Conservation (phyloP, 2,797 vertebrate species). For the Poecilia gillii region DNA sequence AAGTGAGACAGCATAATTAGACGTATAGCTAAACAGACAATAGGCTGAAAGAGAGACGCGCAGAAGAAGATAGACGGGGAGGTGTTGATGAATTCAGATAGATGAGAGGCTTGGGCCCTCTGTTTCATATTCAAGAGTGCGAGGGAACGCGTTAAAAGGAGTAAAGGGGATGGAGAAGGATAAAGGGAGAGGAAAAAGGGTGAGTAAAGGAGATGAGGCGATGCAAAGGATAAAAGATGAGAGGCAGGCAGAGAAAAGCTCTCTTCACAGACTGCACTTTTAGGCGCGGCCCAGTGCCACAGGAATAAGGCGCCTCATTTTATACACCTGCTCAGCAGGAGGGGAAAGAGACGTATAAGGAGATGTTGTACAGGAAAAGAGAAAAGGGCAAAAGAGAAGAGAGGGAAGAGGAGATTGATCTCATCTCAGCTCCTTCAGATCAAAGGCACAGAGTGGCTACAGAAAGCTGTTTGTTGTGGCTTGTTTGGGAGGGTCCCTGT, state of each 20-base stretch:
- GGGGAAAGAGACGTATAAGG: constrained; percentile 56
- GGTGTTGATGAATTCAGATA: constrained; percentile 58
- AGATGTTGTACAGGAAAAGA: constrained; percentile 54
- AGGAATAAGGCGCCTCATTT: constrained; percentile 71
- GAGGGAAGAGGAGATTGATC: constrained; percentile 54
- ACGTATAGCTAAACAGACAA: constrained; percentile 79
- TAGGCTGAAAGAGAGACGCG: constrained; percentile 58
- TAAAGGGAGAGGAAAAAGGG: constrained; percentile 52
- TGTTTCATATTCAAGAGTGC: constrained; percentile 64
- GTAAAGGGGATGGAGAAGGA: constrained; percentile 58
- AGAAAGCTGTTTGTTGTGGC: constrained; percentile 72
- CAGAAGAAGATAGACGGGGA: constrained; percentile 58
- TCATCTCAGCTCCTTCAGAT: constrained; percentile 66
- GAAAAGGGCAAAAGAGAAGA: constrained; percentile 60
- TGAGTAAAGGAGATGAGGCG: constrained; percentile 59
- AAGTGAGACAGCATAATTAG: constrained; percentile 82
- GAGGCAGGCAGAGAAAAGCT: constrained; percentile 70
- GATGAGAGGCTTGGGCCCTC: constrained; percentile 46
- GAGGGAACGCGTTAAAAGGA: constrained; percentile 57
- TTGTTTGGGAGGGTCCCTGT: constrained; percentile 64
- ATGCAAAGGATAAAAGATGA: constrained; percentile 73
- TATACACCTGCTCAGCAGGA: constrained; percentile 74
- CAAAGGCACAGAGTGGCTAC: constrained; percentile 67
- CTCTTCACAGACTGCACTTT: constrained; percentile 74
- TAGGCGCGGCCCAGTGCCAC: constrained; percentile 67